These are phyloP conservation scores for Crocodylus rhombifer DNA, from an alignment of 2,797 vertebrate species.

Conservation along the genomic window DNA sequence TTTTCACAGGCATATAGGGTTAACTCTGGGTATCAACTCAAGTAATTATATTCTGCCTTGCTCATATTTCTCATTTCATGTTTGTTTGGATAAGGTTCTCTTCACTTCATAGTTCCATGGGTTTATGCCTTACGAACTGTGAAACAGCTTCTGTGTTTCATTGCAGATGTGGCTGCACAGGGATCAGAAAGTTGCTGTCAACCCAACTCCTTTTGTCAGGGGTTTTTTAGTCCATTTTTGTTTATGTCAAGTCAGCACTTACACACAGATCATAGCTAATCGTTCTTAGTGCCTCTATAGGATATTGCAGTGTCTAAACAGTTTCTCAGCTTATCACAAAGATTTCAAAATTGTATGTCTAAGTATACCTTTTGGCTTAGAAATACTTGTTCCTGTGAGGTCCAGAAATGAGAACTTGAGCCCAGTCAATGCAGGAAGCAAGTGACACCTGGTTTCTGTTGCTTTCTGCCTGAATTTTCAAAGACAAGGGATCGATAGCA, in stretches of 20 bases:
- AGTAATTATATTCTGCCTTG: background rate
- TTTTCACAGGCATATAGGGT: background rate
- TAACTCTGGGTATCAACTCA: background rate
- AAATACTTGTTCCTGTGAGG: constrained; percentile 36
- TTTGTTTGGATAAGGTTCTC: constrained; percentile 13
- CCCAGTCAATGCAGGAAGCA: background rate
- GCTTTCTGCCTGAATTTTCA: constrained; percentile 12
- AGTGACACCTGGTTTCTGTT: background rate
- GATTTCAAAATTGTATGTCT: constrained; percentile 54
- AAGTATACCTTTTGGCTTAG: background rate
- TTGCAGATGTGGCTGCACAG: constrained; percentile 42
- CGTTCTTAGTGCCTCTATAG: constrained; percentile 51
- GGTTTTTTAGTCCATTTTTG: constrained; percentile 47
- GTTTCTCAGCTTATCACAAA: constrained; percentile 38
- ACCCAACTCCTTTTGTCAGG: constrained; percentile 51
- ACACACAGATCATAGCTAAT: constrained; percentile 39
- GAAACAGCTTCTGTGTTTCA: constrained; percentile 7
- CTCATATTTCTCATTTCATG: background rate
- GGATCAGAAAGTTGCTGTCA: constrained; percentile 30
- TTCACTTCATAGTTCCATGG: constrained; percentile 23
- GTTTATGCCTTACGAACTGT: constrained; percentile 24
- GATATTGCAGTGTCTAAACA: constrained; percentile 53
- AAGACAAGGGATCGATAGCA: constrained; percentile 36
- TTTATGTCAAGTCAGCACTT: constrained; percentile 69
- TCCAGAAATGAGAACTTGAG: constrained; percentile 32